Percentiles rank a stretch among this genome's conserved stretches.
Evolutionary conservation across 2,888 invertebrate species (phyloP).

Genomic region (Netelia virgata): DNA sequence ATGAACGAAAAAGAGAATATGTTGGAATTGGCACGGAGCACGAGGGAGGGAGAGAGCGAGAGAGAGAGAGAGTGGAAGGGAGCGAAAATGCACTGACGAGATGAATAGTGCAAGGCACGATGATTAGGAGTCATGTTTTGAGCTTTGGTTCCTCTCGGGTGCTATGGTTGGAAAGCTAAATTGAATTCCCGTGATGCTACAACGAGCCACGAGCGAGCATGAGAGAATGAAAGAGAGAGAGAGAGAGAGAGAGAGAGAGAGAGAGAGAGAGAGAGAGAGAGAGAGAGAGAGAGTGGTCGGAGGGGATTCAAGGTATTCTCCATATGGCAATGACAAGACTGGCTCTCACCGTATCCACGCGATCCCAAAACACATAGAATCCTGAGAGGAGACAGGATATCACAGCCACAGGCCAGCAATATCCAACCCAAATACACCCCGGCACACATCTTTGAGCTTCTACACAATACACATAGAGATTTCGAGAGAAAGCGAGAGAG

Average conservation of each 20-base stretch:
- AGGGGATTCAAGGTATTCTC: conserved; percentile 21
- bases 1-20: conserved; percentile 51
- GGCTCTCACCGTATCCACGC: conserved; percentile 34
- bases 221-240: conserved; percentile 1
- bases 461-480: background rate
- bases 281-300: background rate
- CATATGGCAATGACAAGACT: conserved; percentile 49
- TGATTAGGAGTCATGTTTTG: conserved; percentile 33
- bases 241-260: background rate
- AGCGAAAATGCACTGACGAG: conserved; percentile 12
- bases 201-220: conserved; percentile 28
- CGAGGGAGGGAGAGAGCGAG: conserved; percentile 3
- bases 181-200: conserved; percentile 56
- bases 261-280: background rate
- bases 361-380: conserved; percentile 40
- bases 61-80: conserved; percentile 1
- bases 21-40: conserved; percentile 53
- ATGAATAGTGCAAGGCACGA: conserved; percentile 6
- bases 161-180: conserved; percentile 47
- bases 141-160: conserved; percentile 37
- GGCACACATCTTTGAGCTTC: conserved; percentile 41
- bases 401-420: conserved; percentile 41
- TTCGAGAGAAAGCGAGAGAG: conserved; percentile 18
- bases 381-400: conserved; percentile 37
- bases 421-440: conserved; percentile 41